Percentiles rank a stretch among this genome's conserved stretches.
Conservation (phyloP, 2,113 vertebrate genomes). For the Donacobius atricapilla region DNA sequence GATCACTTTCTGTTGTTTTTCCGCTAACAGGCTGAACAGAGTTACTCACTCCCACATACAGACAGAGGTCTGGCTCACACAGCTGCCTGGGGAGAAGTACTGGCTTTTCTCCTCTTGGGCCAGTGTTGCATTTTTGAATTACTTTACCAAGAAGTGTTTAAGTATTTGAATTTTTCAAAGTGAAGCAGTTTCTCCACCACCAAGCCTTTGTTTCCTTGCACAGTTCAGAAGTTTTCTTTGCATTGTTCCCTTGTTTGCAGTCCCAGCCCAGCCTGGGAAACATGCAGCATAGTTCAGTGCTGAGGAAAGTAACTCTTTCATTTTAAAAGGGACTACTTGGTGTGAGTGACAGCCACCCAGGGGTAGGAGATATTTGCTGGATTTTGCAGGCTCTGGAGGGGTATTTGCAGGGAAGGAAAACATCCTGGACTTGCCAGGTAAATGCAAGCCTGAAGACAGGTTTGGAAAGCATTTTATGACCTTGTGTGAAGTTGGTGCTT, state of each 20-base stretch:
- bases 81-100: not conserved
- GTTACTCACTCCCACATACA: constrained; percentile 29
- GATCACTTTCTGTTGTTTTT: constrained; percentile 28
- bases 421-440: not conserved
- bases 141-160: not conserved
- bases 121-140: not conserved
- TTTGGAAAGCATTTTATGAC: not conserved
- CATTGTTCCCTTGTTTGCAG: not conserved
- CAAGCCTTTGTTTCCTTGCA: not conserved
- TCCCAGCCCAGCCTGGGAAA: not conserved
- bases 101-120: not conserved
- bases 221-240: not conserved
- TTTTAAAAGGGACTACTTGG: not conserved
- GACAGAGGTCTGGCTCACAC: not conserved
- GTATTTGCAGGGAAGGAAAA: not conserved
- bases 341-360: not conserved
- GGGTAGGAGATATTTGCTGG: not conserved
- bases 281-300: not conserved
- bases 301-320: not conserved
- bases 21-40: not conserved
- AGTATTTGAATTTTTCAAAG: not conserved
- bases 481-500: not conserved
- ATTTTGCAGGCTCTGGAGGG: not conserved
- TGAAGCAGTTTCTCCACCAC: not conserved
- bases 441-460: not conserved